Evolutionary conservation across 2,888 invertebrate species (phyloP).

Genomic region (Dione juno): DNA sequence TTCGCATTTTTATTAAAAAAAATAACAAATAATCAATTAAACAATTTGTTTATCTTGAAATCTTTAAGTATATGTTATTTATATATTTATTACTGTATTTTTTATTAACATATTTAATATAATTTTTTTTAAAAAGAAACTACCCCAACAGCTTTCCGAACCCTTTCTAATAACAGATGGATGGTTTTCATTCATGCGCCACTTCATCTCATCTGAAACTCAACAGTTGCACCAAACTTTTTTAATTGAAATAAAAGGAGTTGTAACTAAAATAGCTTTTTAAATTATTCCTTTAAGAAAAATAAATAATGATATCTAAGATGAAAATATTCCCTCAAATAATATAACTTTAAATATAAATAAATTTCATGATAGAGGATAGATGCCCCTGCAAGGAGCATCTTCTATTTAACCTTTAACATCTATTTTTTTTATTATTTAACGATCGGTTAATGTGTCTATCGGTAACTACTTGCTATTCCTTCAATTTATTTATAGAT

Average conservation of each 20-base stretch:
- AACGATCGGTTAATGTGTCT: too few relatives aligned
- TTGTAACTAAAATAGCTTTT: conserved; percentile 3
- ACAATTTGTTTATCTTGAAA: too few relatives aligned
- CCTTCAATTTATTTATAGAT: too few relatives aligned
- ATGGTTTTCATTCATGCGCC: conserved; percentile 51
- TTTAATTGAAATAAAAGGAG: conserved; percentile 39
- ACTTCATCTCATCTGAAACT: conserved; percentile 42
- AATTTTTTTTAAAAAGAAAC: conserved; percentile 26
- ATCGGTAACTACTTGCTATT: too few relatives aligned
- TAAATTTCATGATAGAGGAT: too few relatives aligned
- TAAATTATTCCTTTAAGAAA: not conserved
- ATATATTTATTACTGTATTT: not conserved
- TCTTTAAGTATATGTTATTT: too few relatives aligned
- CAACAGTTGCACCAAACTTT: conserved; percentile 41
- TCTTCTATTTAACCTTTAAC: too few relatives aligned
- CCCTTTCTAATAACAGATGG: conserved; percentile 52
- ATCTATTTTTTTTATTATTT: too few relatives aligned
- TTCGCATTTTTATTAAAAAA: too few relatives aligned
- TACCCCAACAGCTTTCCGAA: conserved; percentile 40
- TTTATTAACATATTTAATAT: not conserved
- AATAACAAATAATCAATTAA: too few relatives aligned
- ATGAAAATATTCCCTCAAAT: not conserved
- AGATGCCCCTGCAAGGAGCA: too few relatives aligned
- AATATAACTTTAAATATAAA: too few relatives aligned
- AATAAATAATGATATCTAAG: not conserved